Base-by-base conservation (phyloP, 2,113 vertebrate species). In the Talpa occidentalis region DNA sequence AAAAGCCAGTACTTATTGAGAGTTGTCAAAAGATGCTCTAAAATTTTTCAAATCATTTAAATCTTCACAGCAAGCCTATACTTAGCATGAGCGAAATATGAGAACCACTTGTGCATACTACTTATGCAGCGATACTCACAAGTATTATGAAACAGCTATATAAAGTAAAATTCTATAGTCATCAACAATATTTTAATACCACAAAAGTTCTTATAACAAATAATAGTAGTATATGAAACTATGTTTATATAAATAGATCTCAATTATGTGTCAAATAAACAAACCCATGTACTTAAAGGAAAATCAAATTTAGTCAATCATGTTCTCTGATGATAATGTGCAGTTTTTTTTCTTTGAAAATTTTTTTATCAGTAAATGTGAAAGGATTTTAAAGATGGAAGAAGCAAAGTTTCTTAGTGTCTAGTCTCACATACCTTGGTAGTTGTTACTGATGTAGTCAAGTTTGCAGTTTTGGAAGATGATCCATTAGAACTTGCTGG, bases 401-500 rank as follows among this genome's bases (percentile, higher is more conserved):
- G 80, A 85, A 80, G n/a, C 44, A 73, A 67, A 91, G 64, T 82
- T 74, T 59, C 72, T 64, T 32, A 89, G 70, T 91, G 32, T 77
- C 19, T 11, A 79, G 54, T 56, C 10, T 95, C 49, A 96, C 98
- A 96, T 98, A 99, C 98, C 98, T 98, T 99, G 0, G 98, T 93
- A 92, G 98, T 99, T 1, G 99, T 98, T 49, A 99, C 98, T 0
- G 99, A 98, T 0, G 99, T 96, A 91, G 98, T 97, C 96, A 99
- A 98, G 84, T 98, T 98, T 1, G 99, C 76, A 6, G 98, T 98
- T 98, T 99, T 99, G 44, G 99, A 99, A 1, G 99, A 98, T 79
- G 99, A 99, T 56, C 99, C 95, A 5, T 99, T 99, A 83, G 99
- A 98, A 96, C 98, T 98, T 95, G 98, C 98, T 69, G 99, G 97